Evolutionary conservation across 2,113 vertebrate species (phyloP).

Genomic region (Phalacrocorax brasilianus): DNA sequence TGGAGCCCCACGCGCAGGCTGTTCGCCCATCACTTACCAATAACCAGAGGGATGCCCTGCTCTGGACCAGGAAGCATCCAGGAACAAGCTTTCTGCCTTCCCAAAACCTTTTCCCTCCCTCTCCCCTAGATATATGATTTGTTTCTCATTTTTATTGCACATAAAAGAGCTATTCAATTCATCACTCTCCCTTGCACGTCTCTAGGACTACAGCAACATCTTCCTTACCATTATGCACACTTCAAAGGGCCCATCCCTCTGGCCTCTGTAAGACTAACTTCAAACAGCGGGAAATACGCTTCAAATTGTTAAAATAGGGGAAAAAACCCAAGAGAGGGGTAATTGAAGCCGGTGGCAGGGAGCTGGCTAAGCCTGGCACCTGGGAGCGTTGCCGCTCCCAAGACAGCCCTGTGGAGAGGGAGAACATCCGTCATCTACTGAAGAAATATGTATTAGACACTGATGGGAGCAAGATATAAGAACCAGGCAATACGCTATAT

Average conservation of each 20-base stretch:
- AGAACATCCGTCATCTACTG: not conserved
- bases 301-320: not conserved
- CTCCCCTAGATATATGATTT: no score
- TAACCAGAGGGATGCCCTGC: no score
- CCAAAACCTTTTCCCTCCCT: not conserved
- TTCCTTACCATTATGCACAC: accelerated
- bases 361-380: not conserved
- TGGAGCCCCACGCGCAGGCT: accelerated
- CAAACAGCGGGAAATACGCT: not conserved
- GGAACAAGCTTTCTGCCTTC: not conserved
- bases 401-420: not conserved
- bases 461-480: not conserved
- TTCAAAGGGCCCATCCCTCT: not conserved
- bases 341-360: not conserved
- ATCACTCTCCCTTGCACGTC: not conserved
- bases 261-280: not conserved
- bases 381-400: accelerated
- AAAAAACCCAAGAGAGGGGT: not conserved
- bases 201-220: not conserved
- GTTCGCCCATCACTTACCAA: accelerated
- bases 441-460: not conserved
- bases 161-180: not conserved
- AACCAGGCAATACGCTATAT: accelerated
- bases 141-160: not conserved
- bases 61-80: not conserved